Evolutionary conservation across 2,888 invertebrate species (phyloP), one percentile per base, ranked within the genome.

Genomic region (Pseudococcus viburni): DNA sequence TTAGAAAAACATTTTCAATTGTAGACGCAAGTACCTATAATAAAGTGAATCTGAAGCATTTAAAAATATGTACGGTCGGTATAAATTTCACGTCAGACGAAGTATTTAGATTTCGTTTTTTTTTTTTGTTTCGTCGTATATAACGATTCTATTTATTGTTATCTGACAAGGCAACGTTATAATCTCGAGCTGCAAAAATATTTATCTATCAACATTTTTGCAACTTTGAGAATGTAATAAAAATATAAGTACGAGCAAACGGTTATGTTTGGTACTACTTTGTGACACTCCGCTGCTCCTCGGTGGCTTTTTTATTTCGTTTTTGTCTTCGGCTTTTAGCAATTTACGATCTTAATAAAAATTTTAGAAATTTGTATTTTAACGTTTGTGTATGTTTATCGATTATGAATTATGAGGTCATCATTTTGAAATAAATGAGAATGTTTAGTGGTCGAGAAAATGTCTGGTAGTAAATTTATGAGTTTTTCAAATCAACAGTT

Each of bases 321-420:
- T 83, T 19, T 83, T 83, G 39, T 83, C 46, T 46, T 22, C 15
- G 12, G 80, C 80, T 83, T 83, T 83, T 83, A 83, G 12, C n/a
- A 19, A 42, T 83, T 83, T 83, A 83, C 80, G 80, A 83, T 46
- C 19, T 42, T 42, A 46, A 83, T 83, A 83, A 83, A 83, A 83
- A 83, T 83, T 83, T 83, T 6, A 42, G 19, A 46, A 83, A 83
- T 46, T 83, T 83, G 46, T 39, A 46, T 83, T 15, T 83, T 46
- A 22, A 22, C 19, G 80, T 26, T 83, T 83, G 5, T 64, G 22
- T n/a, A 83, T 83, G 6, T 83, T 83, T 83, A 83, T 83, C 46
- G 80, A 46, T 83, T 19, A 83, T 80, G n/a, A 17, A 33, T 73
- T 3, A 73, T 77, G 46, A n/a, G 42, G 19, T 83, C 8, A 83